Conservation (phyloP, 2,888 invertebrate genomes). For the Brachyptera risi region DNA sequence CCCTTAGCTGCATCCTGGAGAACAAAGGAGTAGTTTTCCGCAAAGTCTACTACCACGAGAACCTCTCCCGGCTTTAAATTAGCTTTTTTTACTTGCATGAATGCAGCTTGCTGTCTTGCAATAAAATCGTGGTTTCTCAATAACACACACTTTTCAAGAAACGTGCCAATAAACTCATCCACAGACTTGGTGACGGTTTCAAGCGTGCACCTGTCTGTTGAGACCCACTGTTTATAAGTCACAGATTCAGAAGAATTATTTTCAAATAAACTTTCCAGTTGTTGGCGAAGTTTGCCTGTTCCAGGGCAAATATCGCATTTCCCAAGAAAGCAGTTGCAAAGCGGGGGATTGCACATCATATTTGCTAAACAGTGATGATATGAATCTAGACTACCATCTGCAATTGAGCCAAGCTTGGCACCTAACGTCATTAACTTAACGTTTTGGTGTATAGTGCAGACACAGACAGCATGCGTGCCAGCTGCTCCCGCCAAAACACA, state of each 20-base stretch:
- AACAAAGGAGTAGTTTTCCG: slow-evolving; percentile 21
- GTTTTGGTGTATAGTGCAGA: too few species aligned
- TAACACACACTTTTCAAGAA: neutral
- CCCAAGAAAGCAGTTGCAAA: neutral
- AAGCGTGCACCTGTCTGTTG: neutral
- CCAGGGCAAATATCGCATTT: neutral
- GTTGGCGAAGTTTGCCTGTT: neutral
- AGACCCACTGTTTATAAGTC: neutral
- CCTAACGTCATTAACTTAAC: too few species aligned
- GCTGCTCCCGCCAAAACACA: too few species aligned
- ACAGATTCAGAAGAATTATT: neutral
- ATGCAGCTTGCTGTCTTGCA: slow-evolving; percentile 1
- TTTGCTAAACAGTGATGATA: too few species aligned
- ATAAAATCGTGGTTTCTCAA: slow-evolving; percentile 2
- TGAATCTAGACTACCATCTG: too few species aligned
- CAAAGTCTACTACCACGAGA: slow-evolving; percentile 13
- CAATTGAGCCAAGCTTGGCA: too few species aligned
- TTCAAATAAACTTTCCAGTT: neutral
- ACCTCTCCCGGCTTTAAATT: neutral
- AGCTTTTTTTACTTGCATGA: neutral
- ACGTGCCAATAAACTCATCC: neutral
- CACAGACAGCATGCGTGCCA: too few species aligned
- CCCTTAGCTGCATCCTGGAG: slow-evolving; percentile 22
- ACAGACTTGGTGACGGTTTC: neutral
- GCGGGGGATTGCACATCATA: neutral